Evolutionary conservation across 1,140 invertebrate genomes (phyloP).

Genomic region (Prorops nasuta): DNA sequence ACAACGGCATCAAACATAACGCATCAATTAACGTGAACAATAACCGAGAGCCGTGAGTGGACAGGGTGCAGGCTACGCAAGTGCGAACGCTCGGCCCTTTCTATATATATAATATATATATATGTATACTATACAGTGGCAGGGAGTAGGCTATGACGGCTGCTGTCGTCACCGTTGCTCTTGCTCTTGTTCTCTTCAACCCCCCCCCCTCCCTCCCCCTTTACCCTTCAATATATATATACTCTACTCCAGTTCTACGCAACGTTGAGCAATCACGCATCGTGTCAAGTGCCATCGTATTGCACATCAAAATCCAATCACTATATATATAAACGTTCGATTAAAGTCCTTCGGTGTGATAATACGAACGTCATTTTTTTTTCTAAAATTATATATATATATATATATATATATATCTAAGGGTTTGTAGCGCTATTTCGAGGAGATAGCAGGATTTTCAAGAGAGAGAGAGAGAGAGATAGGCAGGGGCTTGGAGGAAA

Average conservation of each 20-base stretch:
- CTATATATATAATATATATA: too few relatives aligned
- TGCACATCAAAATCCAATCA: too few relatives aligned
- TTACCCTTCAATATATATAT: not conserved
- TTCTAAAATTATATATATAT: too few relatives aligned
- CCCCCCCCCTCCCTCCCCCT: not conserved
- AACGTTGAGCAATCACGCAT: too few relatives aligned
- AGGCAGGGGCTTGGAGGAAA: constrained; percentile 20
- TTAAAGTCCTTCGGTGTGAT: too few relatives aligned
- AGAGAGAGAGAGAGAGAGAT: not conserved
- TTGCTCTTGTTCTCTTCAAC: not conserved
- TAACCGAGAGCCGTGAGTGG: constrained; percentile 39
- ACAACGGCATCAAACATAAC: constrained; percentile 59
- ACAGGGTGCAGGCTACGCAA: constrained; percentile 4
- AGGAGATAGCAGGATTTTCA: too few relatives aligned
- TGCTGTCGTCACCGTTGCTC: not conserved
- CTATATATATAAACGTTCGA: too few relatives aligned
- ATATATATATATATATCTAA: too few relatives aligned
- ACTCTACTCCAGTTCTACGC: too few relatives aligned
- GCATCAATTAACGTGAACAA: constrained; percentile 60
- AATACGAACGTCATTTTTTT: too few relatives aligned
- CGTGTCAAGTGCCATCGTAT: too few relatives aligned
- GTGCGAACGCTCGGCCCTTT: constrained; percentile 7
- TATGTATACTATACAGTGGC: constrained; percentile 6
- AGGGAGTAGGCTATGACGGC: constrained; percentile 5
- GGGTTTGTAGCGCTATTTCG: too few relatives aligned